These are phyloP conservation scores for Tetramorium alpestre DNA, from an alignment of 1,140 invertebrate genomes.

Conservation along the genomic window DNA sequence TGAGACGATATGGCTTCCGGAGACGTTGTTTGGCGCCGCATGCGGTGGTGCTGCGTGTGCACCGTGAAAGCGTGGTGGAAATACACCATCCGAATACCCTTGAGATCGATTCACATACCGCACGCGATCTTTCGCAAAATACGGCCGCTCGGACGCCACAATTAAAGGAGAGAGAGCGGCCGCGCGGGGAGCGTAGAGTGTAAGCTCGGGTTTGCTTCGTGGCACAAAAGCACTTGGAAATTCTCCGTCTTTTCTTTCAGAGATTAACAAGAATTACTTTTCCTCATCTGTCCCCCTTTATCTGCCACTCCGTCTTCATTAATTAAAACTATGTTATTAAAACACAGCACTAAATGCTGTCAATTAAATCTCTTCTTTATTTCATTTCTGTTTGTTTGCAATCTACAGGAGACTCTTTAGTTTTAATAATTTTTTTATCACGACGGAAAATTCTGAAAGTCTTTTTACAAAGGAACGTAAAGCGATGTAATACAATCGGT, in stretches of 20 bases:
- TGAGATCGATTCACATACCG: constrained; percentile 39
- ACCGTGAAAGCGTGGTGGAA: not conserved
- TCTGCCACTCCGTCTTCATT: not conserved
- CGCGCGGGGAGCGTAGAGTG: not conserved
- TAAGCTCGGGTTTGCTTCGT: not conserved
- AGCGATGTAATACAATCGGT: not conserved
- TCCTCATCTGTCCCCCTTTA: not conserved
- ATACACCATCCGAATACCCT: constrained; percentile 28
- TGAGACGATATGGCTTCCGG: constrained; percentile 63
- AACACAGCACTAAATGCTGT: not conserved
- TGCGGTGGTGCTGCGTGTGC: constrained; percentile 7
- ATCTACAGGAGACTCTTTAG: not conserved
- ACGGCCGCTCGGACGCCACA: not conserved
- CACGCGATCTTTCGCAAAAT: constrained; percentile 18
- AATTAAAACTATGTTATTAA: not conserved
- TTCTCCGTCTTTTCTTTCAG: not conserved
- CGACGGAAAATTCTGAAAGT: not conserved
- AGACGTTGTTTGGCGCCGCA: constrained; percentile 64
- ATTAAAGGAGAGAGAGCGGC: not conserved
- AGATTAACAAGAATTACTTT: not conserved
- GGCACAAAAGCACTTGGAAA: not conserved
- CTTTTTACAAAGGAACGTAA: not conserved
- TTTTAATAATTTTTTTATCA: constrained; percentile 1
- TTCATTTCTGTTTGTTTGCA: not conserved
- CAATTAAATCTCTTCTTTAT: not conserved